A percentile compares a stretch with the other conserved stretches of the same genome.
Conservation (phyloP, 1,140 invertebrate species). For the Thereuonema tuberculata region DNA sequence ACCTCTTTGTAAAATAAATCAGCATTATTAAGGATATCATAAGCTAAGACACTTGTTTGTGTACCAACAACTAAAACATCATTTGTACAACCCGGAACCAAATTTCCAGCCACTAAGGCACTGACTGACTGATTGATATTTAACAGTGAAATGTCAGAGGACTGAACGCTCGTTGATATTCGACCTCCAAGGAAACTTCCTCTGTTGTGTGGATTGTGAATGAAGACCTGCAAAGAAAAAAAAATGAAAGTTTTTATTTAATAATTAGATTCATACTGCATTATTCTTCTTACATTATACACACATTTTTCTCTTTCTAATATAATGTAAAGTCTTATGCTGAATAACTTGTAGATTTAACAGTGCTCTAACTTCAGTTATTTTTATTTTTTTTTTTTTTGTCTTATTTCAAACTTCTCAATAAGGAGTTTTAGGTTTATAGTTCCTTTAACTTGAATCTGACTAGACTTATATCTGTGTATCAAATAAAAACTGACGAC, state of each 20-base stretch:
- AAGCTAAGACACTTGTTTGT: conserved; percentile 69
- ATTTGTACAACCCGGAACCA: conserved; percentile 39
- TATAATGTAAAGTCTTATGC: too few species aligned
- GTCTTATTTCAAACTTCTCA: too few species aligned
- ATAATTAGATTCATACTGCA: conserved; percentile 1
- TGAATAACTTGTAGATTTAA: too few species aligned
- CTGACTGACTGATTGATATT: conserved; percentile 69
- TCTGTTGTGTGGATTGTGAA: conserved; percentile 55
- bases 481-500: too few species aligned
- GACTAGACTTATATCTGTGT: too few species aligned
- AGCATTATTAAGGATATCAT: conserved; percentile 79
- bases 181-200: conserved; percentile 39
- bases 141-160: conserved; percentile 54
- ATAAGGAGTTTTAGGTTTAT: too few species aligned
- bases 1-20: conserved; percentile 87
- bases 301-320: too few species aligned
- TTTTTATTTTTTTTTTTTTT: too few species aligned
- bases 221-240: conserved; percentile 49
- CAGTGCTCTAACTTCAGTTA: too few species aligned
- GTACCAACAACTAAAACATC: conserved; percentile 74
- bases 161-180: conserved; percentile 38
- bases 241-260: neutral
- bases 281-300: neutral
- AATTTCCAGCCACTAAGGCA: conserved; percentile 48
- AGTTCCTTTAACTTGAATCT: too few species aligned